phyloP scores from a whole-genome alignment of 2,888 invertebrate species.

The Chloromyia formosa region DNA sequence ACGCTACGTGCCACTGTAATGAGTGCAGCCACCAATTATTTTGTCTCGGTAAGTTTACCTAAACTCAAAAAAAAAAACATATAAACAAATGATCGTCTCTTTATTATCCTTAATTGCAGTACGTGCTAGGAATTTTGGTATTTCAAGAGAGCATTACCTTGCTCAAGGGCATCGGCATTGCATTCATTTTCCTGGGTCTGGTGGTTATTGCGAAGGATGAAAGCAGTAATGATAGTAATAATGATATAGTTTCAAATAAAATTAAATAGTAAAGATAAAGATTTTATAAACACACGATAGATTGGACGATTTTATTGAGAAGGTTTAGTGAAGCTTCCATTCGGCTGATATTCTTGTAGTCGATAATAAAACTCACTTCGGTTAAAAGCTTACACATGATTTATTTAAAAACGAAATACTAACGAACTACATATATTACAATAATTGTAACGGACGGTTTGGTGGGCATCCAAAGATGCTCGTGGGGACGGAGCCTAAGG shows the following conservation, averaged over 20 bases:
- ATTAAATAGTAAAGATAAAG: background rate
- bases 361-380: too few species aligned
- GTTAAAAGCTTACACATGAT: too few species aligned
- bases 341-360: too few species aligned
- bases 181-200: constrained; percentile 25
- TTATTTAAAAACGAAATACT: too few species aligned
- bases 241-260: background rate
- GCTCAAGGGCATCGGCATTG: background rate
- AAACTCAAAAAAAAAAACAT: background rate
- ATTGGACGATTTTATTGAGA: too few species aligned
- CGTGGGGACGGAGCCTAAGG: too few species aligned
- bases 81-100: too few species aligned
- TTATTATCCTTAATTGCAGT: background rate
- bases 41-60: constrained; percentile 66
- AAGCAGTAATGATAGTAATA: constrained; percentile 47
- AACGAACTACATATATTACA: too few species aligned
- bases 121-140: constrained; percentile 1
- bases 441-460: too few species aligned
- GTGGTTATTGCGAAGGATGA: constrained; percentile 57
- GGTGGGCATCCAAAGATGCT: too few species aligned
- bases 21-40: constrained; percentile 70
- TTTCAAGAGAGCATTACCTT: constrained; percentile 14
- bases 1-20: constrained; percentile 69
- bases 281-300: background rate
- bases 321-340: too few species aligned